phyloP scores from a whole-genome alignment of 2,888 invertebrate genomes.

The Adelphocoris suturalis region DNA sequence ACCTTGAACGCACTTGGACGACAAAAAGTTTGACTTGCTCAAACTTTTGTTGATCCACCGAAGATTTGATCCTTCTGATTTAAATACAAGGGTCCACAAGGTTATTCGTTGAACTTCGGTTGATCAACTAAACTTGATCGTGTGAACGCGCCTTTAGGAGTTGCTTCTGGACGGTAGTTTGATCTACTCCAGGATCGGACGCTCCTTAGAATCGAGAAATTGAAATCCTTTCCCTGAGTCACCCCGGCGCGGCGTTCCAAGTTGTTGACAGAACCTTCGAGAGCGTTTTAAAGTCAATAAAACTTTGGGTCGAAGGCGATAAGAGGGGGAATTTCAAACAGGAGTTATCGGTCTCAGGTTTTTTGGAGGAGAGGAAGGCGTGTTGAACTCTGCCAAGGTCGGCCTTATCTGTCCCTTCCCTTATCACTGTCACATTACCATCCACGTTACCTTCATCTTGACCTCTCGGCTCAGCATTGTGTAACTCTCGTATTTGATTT shows the following conservation, averaged over 20 bases:
- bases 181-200: too few species aligned
- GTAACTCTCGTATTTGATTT: background rate
- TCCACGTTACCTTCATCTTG: conserved; percentile 20
- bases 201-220: too few species aligned
- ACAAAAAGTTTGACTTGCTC: too few species aligned
- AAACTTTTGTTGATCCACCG: too few species aligned
- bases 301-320: background rate
- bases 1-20: too few species aligned
- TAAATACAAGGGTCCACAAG: too few species aligned
- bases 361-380: conserved; percentile 20
- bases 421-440: conserved; percentile 35
- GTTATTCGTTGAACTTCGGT: too few species aligned
- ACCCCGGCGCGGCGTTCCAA: background rate
- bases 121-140: too few species aligned
- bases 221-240: background rate
- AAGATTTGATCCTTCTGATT: too few species aligned
- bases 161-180: too few species aligned
- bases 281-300: conserved; percentile 31
- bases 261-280: conserved; percentile 14
- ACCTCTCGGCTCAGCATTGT: conserved; percentile 20
- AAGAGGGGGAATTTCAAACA: conserved; percentile 30
- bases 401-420: conserved; percentile 30
- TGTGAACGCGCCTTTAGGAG: too few species aligned
- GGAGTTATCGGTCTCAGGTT: conserved; percentile 26
- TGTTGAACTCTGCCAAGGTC: conserved; percentile 28